Percentiles rank a stretch among this genome's conserved stretches.
These are phyloP conservation scores for Ophiothrix spiculata DNA, from an alignment of 35 echinoderm and acorn worm species.

Conservation along the genomic window DNA sequence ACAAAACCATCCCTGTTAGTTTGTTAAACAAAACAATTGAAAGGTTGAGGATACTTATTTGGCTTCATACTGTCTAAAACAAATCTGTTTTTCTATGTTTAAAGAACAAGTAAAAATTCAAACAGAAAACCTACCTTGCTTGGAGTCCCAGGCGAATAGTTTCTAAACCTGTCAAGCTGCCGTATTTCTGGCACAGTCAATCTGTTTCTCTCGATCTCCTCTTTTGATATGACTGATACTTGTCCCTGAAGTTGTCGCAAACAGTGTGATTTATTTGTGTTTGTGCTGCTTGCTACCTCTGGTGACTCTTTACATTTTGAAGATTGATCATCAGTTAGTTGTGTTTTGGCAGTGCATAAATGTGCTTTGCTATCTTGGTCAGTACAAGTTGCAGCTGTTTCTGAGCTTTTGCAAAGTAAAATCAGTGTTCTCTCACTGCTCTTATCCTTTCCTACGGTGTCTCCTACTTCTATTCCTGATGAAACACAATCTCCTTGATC, in stretches of 20 bases:
- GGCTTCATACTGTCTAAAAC: no score
- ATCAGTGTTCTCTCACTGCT: background rate
- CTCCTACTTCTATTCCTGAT: background rate
- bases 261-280: background rate
- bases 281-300: background rate
- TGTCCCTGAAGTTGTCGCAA: background rate
- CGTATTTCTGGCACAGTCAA: constrained; percentile 24
- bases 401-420: background rate
- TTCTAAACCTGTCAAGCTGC: constrained; percentile 21
- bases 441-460: background rate
- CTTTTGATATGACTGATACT: constrained; percentile 4
- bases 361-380: background rate
- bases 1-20: no score
- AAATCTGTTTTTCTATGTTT: no score
- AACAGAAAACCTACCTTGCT: constrained; percentile 26
- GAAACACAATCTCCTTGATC: background rate
- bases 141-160: constrained; percentile 25
- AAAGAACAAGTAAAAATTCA: no score
- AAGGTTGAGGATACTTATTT: no score
- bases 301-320: background rate
- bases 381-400: background rate
- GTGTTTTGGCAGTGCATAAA: background rate
- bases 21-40: no score
- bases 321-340: background rate
- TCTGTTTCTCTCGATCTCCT: constrained; percentile 25